Base-by-base conservation (phyloP, 2,888 invertebrate genomes). In the Limnephilus auricula region DNA sequence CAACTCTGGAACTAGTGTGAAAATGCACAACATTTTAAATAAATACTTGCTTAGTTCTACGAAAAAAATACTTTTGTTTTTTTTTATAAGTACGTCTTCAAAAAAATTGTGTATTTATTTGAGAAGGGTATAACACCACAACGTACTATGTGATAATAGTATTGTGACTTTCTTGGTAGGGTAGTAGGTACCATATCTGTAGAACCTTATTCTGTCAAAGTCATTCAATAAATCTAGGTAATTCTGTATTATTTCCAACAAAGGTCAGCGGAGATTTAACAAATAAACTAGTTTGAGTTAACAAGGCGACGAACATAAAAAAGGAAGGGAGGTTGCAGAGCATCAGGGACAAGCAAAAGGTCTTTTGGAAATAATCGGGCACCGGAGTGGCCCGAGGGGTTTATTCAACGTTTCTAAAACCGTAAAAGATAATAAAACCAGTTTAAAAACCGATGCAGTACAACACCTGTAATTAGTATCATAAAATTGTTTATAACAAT, bases 341-440 rank as follows among this genome's bases (percentile, higher is more conserved):
- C 85, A n/a, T n/a, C n/a, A 25, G 45, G 30, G 85, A 85, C 85
- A 85, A 40, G 37, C 30, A 18, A 85, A 85, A 85, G 85, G 85
- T 40, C 45, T 85, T 40, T 34, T 32, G 85, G 85, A 85, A 85
- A 85, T 85, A 85, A 85, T 85, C 85, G 85, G 45, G 37, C n/a
- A 85, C 40, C 40, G 45, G 85, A 85, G n/a, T 45, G 30, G 85
- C 85, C 45, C 30, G 30, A 85, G 85, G 85, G 85, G 4, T 45
- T 30, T 25, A 85, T n/a, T 65, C n/a, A 65, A 65, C 65, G 65
- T 65, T 65, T 80, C 31, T 80, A 80, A 65, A 65, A 65, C 65
- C 65, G 65, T 65, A 65, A 65, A 65, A 65, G 65, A 25, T 65
- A 65, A 65, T n/a, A 65, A n/a, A 65, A 25, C 25, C 25, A 25